Evolutionary conservation across 2,888 invertebrate species (phyloP).

Genomic region (Acanthoscelides obtectus): DNA sequence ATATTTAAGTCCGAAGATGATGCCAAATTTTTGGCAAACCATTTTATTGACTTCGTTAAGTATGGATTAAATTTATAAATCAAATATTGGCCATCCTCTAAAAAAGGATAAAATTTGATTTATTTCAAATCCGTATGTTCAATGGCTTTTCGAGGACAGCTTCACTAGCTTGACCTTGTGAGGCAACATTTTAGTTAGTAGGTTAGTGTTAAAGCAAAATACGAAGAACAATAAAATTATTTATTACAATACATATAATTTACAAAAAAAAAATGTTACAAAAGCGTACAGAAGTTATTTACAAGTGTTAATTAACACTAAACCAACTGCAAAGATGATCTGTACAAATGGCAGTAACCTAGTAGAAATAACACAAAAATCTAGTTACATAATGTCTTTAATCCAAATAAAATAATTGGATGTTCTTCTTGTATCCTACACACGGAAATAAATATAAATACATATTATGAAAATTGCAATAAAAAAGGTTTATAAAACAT

Average conservation of each 20-base stretch:
- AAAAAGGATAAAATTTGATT: too few species aligned
- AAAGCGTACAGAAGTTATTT: background rate
- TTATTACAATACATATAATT: background rate
- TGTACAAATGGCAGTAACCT: background rate
- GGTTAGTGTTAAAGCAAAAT: background rate
- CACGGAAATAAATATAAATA: background rate
- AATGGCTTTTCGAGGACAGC: too few species aligned
- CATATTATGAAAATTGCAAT: background rate
- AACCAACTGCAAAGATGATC: background rate
- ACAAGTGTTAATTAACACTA: background rate
- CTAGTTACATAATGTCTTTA: background rate
- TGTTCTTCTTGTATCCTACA: background rate
- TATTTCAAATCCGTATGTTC: too few species aligned
- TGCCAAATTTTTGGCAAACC: too few species aligned
- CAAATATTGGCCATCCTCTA: too few species aligned
- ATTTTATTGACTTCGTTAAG: too few species aligned
- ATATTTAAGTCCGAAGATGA: too few species aligned
- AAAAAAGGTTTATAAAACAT: background rate
- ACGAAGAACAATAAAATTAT: background rate
- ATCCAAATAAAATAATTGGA: background rate
- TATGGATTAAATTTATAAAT: too few species aligned
- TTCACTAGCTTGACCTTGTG: too few species aligned
- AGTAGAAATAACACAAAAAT: background rate
- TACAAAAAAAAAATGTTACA: background rate
- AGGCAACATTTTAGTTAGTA: too few species aligned